A percentile compares a stretch with the other conserved stretches of the same genome.
These are phyloP conservation scores for Notiomystis cincta DNA, from an alignment of 2,113 vertebrate genomes.

Conservation along the genomic window DNA sequence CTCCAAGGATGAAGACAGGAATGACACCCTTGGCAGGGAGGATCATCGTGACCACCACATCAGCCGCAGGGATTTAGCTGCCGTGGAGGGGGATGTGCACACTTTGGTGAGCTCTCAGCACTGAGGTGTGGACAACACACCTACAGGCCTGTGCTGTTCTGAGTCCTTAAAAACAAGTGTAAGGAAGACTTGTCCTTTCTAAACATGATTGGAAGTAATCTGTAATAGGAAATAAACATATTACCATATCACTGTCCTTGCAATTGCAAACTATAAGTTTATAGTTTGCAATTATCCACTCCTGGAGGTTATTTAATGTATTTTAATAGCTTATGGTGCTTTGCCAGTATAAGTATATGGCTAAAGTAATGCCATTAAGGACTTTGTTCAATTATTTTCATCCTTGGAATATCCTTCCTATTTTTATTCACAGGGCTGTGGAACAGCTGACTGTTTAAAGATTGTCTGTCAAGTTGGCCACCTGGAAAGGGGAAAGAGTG, in stretches of 20 bases:
- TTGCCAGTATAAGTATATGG: neutral
- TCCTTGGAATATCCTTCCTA: neutral
- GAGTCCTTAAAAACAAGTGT: neutral
- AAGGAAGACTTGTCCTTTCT: neutral
- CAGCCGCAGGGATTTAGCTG: slow-evolving; percentile 76
- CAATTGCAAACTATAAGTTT: neutral
- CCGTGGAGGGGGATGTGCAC: slow-evolving; percentile 71
- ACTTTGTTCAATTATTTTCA: neutral
- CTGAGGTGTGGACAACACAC: neutral
- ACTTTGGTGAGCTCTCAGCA: slow-evolving; percentile 77
- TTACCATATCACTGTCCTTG: neutral
- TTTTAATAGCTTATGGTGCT: neutral
- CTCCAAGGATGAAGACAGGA: slow-evolving; percentile 71
- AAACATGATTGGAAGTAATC: neutral
- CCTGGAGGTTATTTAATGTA: neutral
- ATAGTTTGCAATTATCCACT: neutral
- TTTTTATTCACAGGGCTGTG: slow-evolving; percentile 79
- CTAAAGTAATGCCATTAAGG: neutral
- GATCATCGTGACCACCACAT: slow-evolving; percentile 70
- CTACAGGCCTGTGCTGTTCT: fast-evolving
- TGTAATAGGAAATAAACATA: neutral
- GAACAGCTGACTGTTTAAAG: slow-evolving; percentile 78
- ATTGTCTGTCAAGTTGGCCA: slow-evolving; percentile 92
- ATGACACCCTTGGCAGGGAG: slow-evolving; percentile 65
- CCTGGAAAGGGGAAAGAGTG: slow-evolving; percentile 87